A percentile compares a stretch with the other conserved stretches of the same genome.
Evolutionary conservation across 2,113 vertebrate species (phyloP).

Genomic region (Pteronura brasiliensis): DNA sequence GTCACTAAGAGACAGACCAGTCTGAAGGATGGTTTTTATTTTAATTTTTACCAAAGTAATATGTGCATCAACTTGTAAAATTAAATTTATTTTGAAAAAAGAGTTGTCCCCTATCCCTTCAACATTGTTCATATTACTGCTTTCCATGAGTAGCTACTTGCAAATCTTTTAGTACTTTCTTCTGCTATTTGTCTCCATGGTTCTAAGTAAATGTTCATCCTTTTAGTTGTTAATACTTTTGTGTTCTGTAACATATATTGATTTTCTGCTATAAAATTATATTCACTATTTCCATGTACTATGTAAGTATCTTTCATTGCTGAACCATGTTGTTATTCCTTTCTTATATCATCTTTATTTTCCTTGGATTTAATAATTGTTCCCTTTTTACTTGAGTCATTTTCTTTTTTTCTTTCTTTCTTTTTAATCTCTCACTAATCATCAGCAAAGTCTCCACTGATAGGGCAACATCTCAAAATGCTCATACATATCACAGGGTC

Average conservation of each 20-base stretch:
- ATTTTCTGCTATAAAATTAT: neutral
- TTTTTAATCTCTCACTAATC: neutral
- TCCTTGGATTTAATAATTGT: neutral
- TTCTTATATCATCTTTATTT: neutral
- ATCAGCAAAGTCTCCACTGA: neutral
- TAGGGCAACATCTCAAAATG: neutral
- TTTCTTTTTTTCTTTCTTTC: neutral
- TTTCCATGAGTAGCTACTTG: neutral
- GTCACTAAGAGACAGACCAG: neutral
- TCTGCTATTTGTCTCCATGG: neutral
- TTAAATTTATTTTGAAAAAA: neutral
- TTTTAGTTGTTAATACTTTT: neutral
- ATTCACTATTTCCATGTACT: neutral
- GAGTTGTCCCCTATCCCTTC: neutral
- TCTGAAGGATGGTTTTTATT: neutral
- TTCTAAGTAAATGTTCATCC: neutral
- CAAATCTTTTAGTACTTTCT: neutral
- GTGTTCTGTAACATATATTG: neutral
- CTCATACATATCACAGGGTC: neutral
- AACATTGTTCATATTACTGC: neutral
- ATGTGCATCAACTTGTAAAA: neutral
- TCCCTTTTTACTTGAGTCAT: neutral
- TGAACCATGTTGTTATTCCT: neutral
- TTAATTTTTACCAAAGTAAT: slow-evolving; percentile 1
- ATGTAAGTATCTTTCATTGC: neutral